Conservation (phyloP, 2,888 invertebrate species). For the Augochlorella aurata region DNA sequence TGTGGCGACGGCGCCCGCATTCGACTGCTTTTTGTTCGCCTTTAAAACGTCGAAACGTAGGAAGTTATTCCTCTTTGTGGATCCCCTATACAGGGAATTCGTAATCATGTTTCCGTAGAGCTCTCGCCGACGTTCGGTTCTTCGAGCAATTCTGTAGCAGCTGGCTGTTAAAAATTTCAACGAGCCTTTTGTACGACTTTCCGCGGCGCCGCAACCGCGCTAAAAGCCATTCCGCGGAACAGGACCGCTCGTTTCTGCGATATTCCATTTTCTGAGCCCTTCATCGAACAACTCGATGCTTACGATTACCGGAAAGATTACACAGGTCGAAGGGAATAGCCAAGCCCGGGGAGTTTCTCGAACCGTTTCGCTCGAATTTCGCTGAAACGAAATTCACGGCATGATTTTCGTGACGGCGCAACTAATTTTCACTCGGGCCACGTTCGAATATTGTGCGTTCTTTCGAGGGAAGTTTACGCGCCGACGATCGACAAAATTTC, state of each 20-base stretch:
- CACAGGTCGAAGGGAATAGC: background rate
- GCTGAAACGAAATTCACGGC: too few species aligned
- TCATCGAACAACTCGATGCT: background rate
- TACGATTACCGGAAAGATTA: background rate
- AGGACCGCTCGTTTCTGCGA: background rate
- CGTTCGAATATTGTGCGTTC: too few species aligned
- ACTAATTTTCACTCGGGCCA: too few species aligned
- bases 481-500: background rate
- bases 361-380: background rate
- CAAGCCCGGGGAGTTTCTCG: background rate
- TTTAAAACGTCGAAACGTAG: background rate
- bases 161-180: background rate
- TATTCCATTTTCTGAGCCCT: background rate
- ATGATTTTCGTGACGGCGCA: too few species aligned
- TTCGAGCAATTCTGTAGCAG: background rate
- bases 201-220: background rate
- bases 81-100: background rate
- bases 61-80: background rate
- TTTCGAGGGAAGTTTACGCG: background rate
- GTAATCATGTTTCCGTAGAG: background rate
- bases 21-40: background rate
- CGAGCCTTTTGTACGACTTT: background rate
- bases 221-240: background rate
- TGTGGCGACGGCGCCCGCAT: slow-evolving; percentile 7
- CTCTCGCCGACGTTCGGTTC: background rate